These are phyloP conservation scores for Cydia splendana DNA, from an alignment of 1,140 invertebrate species.

Conservation along the genomic window DNA sequence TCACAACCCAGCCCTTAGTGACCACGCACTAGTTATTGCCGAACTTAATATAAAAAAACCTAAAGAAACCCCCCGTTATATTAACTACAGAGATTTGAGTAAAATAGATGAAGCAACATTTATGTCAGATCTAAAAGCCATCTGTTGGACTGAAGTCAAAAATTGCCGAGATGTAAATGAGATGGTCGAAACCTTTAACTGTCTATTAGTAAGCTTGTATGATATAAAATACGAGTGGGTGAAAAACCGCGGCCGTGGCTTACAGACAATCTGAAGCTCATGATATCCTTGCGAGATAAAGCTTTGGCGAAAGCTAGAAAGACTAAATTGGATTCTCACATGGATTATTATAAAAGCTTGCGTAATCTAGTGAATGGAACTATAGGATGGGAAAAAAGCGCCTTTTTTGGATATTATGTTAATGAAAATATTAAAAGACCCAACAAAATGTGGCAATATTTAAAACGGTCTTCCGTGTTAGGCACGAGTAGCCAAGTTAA, in stretches of 20 bases:
- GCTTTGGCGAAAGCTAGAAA: too few relatives aligned
- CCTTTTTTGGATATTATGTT: constrained; percentile 36
- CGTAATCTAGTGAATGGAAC: constrained; percentile 34
- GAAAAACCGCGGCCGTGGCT: too few relatives aligned
- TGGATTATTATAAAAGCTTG: constrained; percentile 37
- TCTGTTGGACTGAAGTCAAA: constrained; percentile 35
- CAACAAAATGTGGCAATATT: constrained; percentile 38
- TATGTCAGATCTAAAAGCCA: constrained; percentile 30
- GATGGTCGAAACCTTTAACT: constrained; percentile 42
- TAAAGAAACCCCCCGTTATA: constrained; percentile 10
- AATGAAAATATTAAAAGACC: constrained; percentile 41
- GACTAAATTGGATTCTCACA: constrained; percentile 35
- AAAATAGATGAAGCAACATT: constrained; percentile 35
- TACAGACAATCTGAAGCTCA: too few relatives aligned
- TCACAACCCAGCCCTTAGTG: constrained; percentile 42
- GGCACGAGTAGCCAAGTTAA: not conserved
- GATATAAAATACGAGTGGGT: constrained; percentile 28
- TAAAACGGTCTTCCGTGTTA: constrained; percentile 30
- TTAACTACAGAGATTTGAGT: not conserved
- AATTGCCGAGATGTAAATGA: constrained; percentile 32
- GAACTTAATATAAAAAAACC: constrained; percentile 40
- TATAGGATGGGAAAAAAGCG: constrained; percentile 40
- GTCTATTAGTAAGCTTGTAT: constrained; percentile 40
- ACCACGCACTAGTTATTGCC: constrained; percentile 39
- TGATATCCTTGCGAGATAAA: too few relatives aligned